Conservation (phyloP, 2,888 invertebrate species). For the Caenorhabditis plicata region DNA sequence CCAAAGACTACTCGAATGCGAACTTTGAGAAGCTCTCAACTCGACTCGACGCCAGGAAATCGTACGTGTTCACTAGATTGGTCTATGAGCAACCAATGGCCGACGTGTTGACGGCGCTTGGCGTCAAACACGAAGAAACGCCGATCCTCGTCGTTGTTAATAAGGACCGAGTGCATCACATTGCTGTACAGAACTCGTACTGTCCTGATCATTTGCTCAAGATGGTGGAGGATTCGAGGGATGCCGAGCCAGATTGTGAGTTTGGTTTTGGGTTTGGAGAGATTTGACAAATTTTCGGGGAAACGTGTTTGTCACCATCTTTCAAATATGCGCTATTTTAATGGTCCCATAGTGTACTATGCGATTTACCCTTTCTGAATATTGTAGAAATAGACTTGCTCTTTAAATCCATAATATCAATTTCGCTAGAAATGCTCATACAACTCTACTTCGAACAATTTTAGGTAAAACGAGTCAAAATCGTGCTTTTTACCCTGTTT, state of each 20-base stretch:
- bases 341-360: too few species aligned
- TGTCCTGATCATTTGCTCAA: conserved; percentile 28
- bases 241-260: conserved; percentile 22
- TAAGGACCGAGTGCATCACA: conserved; percentile 17
- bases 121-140: conserved; percentile 7
- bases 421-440: too few species aligned
- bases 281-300: too few species aligned
- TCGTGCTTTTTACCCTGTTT: too few species aligned
- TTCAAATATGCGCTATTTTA: too few species aligned
- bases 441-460: too few species aligned
- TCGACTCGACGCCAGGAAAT: conserved; percentile 29
- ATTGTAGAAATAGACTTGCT: too few species aligned
- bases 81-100: conserved; percentile 7
- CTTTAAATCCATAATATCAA: too few species aligned
- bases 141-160: background rate
- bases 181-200: conserved; percentile 6
- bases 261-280: background rate
- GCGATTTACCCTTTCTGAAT: too few species aligned
- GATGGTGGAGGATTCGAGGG: conserved; percentile 5
- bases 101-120: conserved; percentile 8
- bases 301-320: too few species aligned
- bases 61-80: conserved; percentile 31
- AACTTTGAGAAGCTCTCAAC: conserved; percentile 36
- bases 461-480: too few species aligned
- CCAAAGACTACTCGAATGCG: conserved; percentile 1